phyloP scores from a whole-genome alignment of 1,140 invertebrate genomes.

The Sweltsa coloradensis region DNA sequence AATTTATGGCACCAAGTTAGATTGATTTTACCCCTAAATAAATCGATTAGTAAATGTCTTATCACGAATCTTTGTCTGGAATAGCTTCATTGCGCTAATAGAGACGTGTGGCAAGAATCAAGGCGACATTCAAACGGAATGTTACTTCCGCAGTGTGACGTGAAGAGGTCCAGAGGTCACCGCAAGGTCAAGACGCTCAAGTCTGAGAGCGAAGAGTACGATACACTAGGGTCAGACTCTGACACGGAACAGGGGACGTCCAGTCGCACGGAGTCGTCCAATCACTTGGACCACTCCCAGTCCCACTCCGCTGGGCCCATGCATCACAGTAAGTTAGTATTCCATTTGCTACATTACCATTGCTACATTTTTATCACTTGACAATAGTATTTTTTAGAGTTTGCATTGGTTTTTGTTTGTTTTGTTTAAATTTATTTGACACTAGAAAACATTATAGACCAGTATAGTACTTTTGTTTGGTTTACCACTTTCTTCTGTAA shows the following conservation, averaged over 20 bases:
- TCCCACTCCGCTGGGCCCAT: constrained; percentile 29
- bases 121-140: too few species aligned
- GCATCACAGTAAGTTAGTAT: constrained; percentile 49
- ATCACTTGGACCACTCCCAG: constrained; percentile 36
- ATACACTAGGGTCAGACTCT: constrained; percentile 43
- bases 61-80: too few species aligned
- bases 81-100: too few species aligned
- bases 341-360: constrained; percentile 24
- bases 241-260: constrained; percentile 38
- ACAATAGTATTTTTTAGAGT: background rate
- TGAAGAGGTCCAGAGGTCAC: constrained; percentile 29
- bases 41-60: too few species aligned
- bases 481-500: background rate
- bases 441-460: background rate
- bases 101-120: too few species aligned
- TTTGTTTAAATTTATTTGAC: background rate
- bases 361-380: background rate
- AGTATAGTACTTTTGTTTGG: background rate
- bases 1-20: too few species aligned
- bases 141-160: constrained; percentile 32
- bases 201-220: constrained; percentile 46
- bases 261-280: constrained; percentile 36
- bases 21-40: too few species aligned
- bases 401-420: background rate
- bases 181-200: constrained; percentile 36